Conservation (phyloP, 2,113 vertebrate species). For the Rhinogobius similis region DNA sequence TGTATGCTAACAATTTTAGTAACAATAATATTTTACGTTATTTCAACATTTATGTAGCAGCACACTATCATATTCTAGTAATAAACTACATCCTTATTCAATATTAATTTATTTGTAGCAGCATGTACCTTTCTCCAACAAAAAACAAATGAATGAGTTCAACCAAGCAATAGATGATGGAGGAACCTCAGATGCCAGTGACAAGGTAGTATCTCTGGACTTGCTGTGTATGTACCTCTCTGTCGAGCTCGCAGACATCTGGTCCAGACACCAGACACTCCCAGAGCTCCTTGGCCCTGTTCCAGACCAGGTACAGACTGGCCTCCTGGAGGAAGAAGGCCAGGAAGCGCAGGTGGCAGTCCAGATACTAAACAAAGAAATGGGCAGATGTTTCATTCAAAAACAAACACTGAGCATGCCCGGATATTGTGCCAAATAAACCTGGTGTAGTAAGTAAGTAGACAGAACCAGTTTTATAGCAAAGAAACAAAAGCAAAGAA, state of each 20-base stretch:
- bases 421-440: background rate
- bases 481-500: background rate
- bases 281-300: constrained; percentile 97
- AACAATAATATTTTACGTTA: background rate
- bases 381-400: constrained; percentile 9
- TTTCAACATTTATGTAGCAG: background rate
- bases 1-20: too few relatives aligned
- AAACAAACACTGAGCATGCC: background rate
- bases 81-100: too few relatives aligned
- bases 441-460: background rate
- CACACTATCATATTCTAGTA: background rate
- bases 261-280: constrained; percentile 96
- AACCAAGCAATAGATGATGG: background rate
- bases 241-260: constrained; percentile 94
- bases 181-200: background rate
- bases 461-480: background rate
- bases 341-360: constrained; percentile 96
- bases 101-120: background rate
- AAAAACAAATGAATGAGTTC: background rate
- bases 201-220: background rate
- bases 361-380: constrained; percentile 87
- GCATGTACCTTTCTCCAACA: background rate
- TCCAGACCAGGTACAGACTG: constrained; percentile 96
- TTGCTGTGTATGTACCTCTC: constrained; percentile 83
- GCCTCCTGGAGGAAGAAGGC: constrained; percentile 99